Conservation (phyloP, 2,113 vertebrate species). For the Sebastes fasciatus region DNA sequence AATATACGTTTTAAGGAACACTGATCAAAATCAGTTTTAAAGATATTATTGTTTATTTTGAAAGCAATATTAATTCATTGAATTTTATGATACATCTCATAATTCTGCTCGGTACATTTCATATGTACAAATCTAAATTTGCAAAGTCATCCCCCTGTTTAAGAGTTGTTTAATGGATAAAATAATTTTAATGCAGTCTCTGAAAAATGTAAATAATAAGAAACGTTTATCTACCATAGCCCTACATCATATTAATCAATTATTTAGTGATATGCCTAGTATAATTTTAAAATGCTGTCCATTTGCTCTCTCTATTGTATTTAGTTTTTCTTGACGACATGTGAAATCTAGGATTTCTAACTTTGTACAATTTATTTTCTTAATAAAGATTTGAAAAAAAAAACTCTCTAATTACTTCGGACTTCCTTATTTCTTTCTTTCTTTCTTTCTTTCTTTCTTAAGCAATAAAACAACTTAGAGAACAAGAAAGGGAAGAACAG, state of each 20-base stretch:
- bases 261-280: background rate
- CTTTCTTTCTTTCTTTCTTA: background rate
- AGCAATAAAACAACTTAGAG: too few relatives aligned
- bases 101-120: background rate
- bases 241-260: background rate
- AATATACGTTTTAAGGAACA: background rate
- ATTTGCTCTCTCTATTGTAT: background rate
- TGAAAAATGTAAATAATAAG: background rate
- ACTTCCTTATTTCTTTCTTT: background rate
- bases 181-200: background rate
- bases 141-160: too few relatives aligned
- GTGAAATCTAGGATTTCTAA: too few relatives aligned
- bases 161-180: background rate
- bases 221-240: too few relatives aligned
- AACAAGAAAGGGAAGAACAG: background rate
- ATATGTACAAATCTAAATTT: background rate
- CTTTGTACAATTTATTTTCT: too few relatives aligned
- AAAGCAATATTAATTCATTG: background rate
- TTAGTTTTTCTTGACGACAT: background rate
- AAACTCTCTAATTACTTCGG: too few relatives aligned
- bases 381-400: too few relatives aligned
- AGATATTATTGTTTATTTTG: background rate
- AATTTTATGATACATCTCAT: background rate
- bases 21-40: background rate
- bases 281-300: background rate